A percentile compares a stretch with the other conserved stretches of the same genome.
phyloP scores from a whole-genome alignment of 92 coral and sea anemone species.

The Epizoanthus ramosus region DNA sequence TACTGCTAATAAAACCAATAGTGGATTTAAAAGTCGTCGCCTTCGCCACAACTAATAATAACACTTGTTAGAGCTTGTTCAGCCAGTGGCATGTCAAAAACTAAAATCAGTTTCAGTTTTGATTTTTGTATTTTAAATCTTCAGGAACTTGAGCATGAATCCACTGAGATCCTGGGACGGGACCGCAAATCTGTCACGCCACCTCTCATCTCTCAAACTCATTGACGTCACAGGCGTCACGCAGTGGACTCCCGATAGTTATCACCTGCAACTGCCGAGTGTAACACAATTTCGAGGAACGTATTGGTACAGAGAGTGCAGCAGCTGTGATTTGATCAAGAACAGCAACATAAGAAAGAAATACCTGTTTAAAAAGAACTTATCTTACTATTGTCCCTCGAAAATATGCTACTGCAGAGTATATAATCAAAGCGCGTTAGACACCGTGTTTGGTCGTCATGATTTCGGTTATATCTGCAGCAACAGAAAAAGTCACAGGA shows the following conservation, averaged over 20 bases:
- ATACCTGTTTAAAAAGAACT: background rate
- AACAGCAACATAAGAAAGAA: background rate
- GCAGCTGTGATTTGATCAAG: background rate
- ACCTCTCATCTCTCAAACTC: background rate
- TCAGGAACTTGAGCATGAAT: background rate
- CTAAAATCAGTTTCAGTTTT: no score
- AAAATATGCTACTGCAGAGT: background rate
- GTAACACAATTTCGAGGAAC: background rate
- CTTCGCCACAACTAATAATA: no score
- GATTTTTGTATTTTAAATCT: no score
- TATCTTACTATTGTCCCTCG: background rate
- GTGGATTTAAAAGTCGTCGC: no score
- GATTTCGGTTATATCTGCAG: background rate
- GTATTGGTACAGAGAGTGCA: background rate
- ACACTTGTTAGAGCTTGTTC: no score
- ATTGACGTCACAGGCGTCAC: background rate
- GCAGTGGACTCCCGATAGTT: background rate
- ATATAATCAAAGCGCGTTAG: background rate
- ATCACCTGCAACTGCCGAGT: constrained; percentile 1
- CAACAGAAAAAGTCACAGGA: background rate
- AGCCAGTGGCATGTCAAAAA: no score
- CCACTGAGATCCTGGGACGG: background rate
- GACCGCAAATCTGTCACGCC: background rate
- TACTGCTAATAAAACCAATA: no score
- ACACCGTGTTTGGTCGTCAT: background rate